Percentiles rank a stretch among this genome's conserved stretches.
Conservation (phyloP, 2,113 vertebrate genomes). For the Psittacara wagleri region DNA sequence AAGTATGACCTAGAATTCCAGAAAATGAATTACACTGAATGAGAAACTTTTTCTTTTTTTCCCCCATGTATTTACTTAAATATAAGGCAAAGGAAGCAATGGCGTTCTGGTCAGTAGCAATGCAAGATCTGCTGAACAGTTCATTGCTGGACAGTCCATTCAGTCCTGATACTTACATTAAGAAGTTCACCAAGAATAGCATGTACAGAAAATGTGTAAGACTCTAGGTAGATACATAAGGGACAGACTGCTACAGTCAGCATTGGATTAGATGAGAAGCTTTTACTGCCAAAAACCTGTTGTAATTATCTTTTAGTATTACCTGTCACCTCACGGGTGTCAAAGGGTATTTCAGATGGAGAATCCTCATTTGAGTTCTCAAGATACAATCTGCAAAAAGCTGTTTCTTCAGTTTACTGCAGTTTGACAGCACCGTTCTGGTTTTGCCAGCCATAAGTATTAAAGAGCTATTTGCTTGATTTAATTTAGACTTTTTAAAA, state of each 20-base stretch:
- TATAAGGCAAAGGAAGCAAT: not conserved
- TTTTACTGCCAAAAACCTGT: not conserved
- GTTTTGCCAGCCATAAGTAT: not conserved
- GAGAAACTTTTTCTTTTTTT: not conserved
- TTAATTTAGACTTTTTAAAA: not conserved
- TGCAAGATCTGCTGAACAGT: not conserved
- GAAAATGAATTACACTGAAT: not conserved
- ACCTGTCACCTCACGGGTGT: not conserved
- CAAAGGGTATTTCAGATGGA: not conserved
- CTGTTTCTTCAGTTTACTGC: not conserved
- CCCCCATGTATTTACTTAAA: not conserved
- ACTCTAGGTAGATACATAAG: not conserved
- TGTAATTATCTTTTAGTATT: not conserved
- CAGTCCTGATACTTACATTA: not conserved
- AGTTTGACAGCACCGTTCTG: not conserved
- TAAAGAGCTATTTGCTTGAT: not conserved
- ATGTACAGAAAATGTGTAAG: accelerated
- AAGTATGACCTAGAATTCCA: not conserved
- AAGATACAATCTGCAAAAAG: not conserved
- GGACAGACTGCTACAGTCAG: not conserved
- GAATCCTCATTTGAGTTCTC: not conserved
- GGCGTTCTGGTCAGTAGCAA: not conserved
- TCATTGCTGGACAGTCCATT: not conserved
- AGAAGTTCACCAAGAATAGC: not conserved
- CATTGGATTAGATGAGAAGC: not conserved